Conservation (phyloP, 2,888 invertebrate species). For the Troilus luridus region DNA sequence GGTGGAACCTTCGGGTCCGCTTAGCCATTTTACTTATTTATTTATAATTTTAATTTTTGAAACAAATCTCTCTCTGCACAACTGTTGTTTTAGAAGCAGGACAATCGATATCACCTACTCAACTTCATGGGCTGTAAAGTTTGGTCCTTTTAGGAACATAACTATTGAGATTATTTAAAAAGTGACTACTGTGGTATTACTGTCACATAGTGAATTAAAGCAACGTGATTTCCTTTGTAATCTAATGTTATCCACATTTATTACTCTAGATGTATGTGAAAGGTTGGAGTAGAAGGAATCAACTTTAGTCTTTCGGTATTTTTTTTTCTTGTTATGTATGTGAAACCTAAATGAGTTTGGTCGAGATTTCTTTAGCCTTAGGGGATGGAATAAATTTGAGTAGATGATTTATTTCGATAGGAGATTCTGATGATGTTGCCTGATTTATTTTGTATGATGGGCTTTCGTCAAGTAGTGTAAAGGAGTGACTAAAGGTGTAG, state of each 20-base stretch:
- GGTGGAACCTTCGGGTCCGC: no score
- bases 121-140: no score
- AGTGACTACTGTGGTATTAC: no score
- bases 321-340: not conserved
- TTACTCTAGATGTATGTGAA: not conserved
- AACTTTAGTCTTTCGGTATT: not conserved
- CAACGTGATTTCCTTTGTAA: no score
- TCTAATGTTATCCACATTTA: not conserved
- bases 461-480: constrained; percentile 37
- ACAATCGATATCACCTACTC: no score
- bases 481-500: constrained; percentile 50
- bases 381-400: constrained; percentile 36
- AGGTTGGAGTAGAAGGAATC: not conserved
- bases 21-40: no score
- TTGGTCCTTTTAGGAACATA: no score
- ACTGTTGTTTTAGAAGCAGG: no score
- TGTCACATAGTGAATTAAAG: no score
- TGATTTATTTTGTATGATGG: constrained; percentile 49
- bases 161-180: no score
- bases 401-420: constrained; percentile 50
- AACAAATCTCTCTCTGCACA: no score
- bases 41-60: no score
- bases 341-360: not conserved
- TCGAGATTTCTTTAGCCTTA: not conserved
- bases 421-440: constrained; percentile 17